These are phyloP conservation scores for Lerema accius DNA, from an alignment of 1,140 invertebrate species.

Conservation along the genomic window DNA sequence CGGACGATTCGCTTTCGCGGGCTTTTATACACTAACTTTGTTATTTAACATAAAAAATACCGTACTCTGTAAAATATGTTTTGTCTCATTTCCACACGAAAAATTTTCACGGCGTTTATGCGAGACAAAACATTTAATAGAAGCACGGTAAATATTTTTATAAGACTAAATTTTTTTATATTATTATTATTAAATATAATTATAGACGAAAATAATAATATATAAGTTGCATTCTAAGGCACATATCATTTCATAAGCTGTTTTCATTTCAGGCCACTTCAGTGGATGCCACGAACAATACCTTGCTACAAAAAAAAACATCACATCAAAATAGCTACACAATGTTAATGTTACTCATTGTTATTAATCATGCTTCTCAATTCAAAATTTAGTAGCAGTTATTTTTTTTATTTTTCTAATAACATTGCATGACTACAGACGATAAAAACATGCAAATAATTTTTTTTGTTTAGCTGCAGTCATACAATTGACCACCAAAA, in stretches of 20 bases:
- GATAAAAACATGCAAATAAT: neutral
- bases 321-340: slow-evolving; percentile 29
- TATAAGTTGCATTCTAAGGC: slow-evolving; percentile 40
- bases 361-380: slow-evolving; percentile 22
- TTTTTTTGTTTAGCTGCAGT: neutral
- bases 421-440: slow-evolving; percentile 7
- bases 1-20: slow-evolving; percentile 70
- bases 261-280: slow-evolving; percentile 37
- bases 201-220: slow-evolving; percentile 25
- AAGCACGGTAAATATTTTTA: too few relatives aligned
- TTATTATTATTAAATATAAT: slow-evolving; percentile 32
- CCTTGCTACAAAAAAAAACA: slow-evolving; percentile 49
- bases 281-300: slow-evolving; percentile 40
- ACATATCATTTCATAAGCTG: slow-evolving; percentile 24
- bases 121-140: neutral
- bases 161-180: slow-evolving; percentile 9
- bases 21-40: slow-evolving; percentile 46
- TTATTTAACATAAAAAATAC: too few relatives aligned
- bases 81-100: slow-evolving; percentile 17
- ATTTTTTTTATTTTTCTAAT: slow-evolving; percentile 4
- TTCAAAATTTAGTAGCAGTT: neutral
- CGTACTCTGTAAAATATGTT: slow-evolving; percentile 34
- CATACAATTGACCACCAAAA: neutral
- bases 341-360: neutral
- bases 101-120: neutral